phyloP scores from a whole-genome alignment of 2,797 vertebrate species.

The Vespertilio murinus region DNA sequence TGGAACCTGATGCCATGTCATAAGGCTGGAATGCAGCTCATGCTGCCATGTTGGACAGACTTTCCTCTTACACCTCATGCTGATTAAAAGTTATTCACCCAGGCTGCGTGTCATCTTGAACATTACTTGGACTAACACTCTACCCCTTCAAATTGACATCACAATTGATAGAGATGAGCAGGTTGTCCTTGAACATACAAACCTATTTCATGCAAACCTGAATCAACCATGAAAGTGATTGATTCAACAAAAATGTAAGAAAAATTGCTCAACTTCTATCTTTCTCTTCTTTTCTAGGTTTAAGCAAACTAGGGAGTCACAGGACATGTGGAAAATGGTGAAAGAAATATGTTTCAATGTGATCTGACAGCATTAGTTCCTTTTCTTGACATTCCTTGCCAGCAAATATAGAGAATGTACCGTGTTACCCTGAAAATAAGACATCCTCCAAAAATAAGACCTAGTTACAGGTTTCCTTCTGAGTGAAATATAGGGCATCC shows the following conservation, averaged over 20 bases:
- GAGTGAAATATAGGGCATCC: no score
- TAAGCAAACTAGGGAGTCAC: background rate
- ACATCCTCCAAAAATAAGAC: no score
- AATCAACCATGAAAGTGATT: no score
- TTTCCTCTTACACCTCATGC: slow-evolving; percentile 21
- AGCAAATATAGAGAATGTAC: background rate
- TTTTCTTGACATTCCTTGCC: background rate
- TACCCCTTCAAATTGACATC: background rate
- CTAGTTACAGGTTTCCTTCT: no score
- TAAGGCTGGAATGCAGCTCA: slow-evolving; percentile 64
- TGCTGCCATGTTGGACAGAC: accelerated
- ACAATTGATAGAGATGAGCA: background rate
- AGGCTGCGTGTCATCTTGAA: background rate
- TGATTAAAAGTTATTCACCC: background rate
- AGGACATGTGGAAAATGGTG: background rate
- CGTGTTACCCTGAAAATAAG: no score
- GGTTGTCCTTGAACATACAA: background rate
- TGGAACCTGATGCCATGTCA: slow-evolving; percentile 29
- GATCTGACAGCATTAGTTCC: background rate
- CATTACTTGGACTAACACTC: background rate
- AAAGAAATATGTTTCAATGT: background rate
- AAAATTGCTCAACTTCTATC: background rate
- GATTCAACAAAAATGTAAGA: background rate
- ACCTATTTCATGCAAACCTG: background rate
- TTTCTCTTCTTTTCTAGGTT: background rate